Evolutionary conservation across 2,888 invertebrate species (phyloP), one percentile per base, ranked within the genome.

Genomic region (Perdita meconis): DNA sequence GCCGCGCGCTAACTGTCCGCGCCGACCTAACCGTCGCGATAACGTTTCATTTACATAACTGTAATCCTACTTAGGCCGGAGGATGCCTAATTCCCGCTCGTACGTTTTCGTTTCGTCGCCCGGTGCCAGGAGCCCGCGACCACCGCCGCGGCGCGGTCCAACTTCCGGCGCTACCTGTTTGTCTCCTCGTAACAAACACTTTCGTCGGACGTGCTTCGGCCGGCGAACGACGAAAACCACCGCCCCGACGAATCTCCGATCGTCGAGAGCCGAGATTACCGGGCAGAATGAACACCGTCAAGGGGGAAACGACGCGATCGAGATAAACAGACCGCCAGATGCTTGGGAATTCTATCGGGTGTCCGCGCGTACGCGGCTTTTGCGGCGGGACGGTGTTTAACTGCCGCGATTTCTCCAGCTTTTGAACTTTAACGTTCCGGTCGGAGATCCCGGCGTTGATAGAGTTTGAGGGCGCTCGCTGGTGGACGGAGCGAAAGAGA

Each of bases 1-100:
- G 60, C 68, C 61, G 55, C 70, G 77, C 78, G 79, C 71, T 84
- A 85, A 87, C 81, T 79, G 72, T 77, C 75, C 65, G 36, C 63
- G 72, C 69, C 66, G 70, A 59, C 60, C 63, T 55, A 71, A 63
- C 64, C 51, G 70, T 60, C 56, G 81, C 77, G 83, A 90, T 89
- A 87, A 82, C 86, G 81, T 86, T 88, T 87, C 89, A 90, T 91
- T 91, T 91, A 86, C 90, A 91, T 90, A 90, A 90, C 89, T 86
- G 85, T 89, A 89, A 89, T 89, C 88, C 90, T 87, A 87, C 88
- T 89, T 86, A 86, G 85, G n/a, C n/a, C 80, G 86, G 84, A 83
- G 83, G 84, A 85, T 83, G 81, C 75, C 86, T 81, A 85, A 86
- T 86, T 85, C 82, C n/a, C 40, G 50, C 77, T 70, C 82, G 59